These are phyloP conservation scores for Acridotheres tristis DNA, from an alignment of 2,797 vertebrate species.

Conservation along the genomic window DNA sequence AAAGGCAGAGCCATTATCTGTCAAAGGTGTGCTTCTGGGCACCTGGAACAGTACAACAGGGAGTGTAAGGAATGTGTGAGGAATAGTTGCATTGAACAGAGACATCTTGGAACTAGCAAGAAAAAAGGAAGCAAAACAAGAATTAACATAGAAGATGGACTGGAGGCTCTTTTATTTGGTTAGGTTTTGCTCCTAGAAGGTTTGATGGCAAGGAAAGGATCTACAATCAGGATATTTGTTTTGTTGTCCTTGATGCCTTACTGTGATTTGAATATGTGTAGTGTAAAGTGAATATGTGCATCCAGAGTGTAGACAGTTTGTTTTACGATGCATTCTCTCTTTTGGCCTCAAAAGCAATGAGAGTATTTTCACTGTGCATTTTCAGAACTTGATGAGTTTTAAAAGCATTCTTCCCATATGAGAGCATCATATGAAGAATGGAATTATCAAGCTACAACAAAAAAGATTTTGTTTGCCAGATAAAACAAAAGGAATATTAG, in stretches of 20 bases:
- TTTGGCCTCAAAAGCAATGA: neutral
- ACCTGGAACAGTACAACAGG: neutral
- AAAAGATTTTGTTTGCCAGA: neutral
- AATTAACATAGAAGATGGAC: neutral
- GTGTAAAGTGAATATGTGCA: neutral
- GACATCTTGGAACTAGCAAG: neutral
- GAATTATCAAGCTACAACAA: neutral
- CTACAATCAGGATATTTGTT: neutral
- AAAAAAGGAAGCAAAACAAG: neutral
- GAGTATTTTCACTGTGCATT: neutral
- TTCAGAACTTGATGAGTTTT: constrained; percentile 4
- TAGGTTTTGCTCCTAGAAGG: neutral
- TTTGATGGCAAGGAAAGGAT: neutral
- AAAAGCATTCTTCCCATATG: neutral
- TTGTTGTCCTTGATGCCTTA: neutral
- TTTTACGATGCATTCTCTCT: neutral
- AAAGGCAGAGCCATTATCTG: neutral
- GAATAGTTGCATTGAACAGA: neutral
- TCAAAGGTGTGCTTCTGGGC: neutral
- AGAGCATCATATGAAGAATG: neutral
- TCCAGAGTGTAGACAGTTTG: neutral
- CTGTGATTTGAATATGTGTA: neutral
- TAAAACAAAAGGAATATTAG: neutral
- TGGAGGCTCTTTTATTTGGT: neutral
- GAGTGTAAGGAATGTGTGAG: neutral